These are phyloP conservation scores for Hypena proboscidalis DNA, from an alignment of 2,888 invertebrate genomes.

Conservation along the genomic window DNA sequence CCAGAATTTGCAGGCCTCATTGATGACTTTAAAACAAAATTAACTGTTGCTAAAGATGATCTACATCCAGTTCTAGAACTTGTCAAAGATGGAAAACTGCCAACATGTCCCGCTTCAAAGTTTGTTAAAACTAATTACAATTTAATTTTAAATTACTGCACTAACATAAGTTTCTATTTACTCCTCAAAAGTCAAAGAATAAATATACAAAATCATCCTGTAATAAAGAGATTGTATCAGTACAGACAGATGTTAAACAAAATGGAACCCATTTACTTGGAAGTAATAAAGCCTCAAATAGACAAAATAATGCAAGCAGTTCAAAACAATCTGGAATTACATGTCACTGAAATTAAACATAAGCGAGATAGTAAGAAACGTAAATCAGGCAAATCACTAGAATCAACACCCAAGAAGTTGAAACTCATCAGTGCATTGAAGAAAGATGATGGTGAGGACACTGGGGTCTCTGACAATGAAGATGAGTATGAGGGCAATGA, in stretches of 20 bases:
- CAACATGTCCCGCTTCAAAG: constrained; percentile 87
- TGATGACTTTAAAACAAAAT: constrained; percentile 90
- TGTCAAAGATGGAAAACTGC: constrained; percentile 86
- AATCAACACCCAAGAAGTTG: constrained; percentile 65
- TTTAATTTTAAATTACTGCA: constrained; percentile 91
- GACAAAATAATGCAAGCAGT: constrained; percentile 86
- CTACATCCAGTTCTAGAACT: constrained; percentile 89
- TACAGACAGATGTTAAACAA: constrained; percentile 91
- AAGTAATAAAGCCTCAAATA: constrained; percentile 88
- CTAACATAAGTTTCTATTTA: constrained; percentile 94
- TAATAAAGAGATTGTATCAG: constrained; percentile 93
- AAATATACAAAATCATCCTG: constrained; percentile 93
- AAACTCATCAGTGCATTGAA: constrained; percentile 72
- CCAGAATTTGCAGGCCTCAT: constrained; percentile 93
- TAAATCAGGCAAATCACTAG: constrained; percentile 57
- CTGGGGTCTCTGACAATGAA: constrained; percentile 76
- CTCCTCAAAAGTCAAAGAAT: constrained; percentile 91
- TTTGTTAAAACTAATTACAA: constrained; percentile 90
- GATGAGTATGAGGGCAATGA: constrained; percentile 73
- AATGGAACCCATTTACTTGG: constrained; percentile 88
- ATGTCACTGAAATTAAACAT: constrained; percentile 51
- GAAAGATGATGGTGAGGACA: constrained; percentile 75
- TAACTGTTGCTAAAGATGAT: constrained; percentile 87
- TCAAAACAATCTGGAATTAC: constrained; percentile 69
- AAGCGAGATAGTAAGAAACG: constrained; percentile 58